These are phyloP conservation scores for Medauroidea extradentata DNA, from an alignment of 1,140 invertebrate genomes.

Conservation along the genomic window DNA sequence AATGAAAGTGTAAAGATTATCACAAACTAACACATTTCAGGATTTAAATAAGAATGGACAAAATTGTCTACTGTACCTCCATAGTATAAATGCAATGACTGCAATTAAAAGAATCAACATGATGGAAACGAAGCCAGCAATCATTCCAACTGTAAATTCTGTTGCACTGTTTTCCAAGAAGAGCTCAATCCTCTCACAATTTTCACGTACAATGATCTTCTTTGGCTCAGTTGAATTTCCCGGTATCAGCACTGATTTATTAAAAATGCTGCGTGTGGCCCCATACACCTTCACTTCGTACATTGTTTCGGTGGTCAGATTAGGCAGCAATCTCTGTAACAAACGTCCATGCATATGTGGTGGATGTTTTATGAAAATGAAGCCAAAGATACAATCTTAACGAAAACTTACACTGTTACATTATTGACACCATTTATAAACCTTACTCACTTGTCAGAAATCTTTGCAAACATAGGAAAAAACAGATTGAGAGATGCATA, in stretches of 20 bases:
- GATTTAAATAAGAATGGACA: no score
- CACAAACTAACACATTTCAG: no score
- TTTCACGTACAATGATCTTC: conserved; percentile 59
- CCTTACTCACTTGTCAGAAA: no score
- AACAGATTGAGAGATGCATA: no score
- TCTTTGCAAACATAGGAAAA: no score
- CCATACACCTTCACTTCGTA: conserved; percentile 72
- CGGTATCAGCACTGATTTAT: conserved; percentile 56
- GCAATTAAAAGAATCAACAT: conserved; percentile 65
- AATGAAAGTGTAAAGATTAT: no score
- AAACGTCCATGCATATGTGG: background rate
- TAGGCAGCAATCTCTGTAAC: conserved; percentile 64
- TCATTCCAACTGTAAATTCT: conserved; percentile 64
- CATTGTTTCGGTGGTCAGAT: conserved; percentile 66
- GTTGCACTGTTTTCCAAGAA: conserved; percentile 50
- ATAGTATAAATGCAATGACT: conserved; percentile 65
- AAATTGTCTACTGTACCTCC: no score
- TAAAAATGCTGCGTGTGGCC: conserved; percentile 61
- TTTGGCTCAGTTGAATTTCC: conserved; percentile 60
- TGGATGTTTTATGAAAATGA: no score
- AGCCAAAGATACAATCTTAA: no score
- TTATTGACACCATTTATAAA: no score
- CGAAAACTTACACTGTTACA: no score
- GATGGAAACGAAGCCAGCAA: conserved; percentile 69
- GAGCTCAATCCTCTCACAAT: conserved; percentile 61